phyloP scores from a whole-genome alignment of 2,888 invertebrate species.

The Sphecodes monilicornis region DNA sequence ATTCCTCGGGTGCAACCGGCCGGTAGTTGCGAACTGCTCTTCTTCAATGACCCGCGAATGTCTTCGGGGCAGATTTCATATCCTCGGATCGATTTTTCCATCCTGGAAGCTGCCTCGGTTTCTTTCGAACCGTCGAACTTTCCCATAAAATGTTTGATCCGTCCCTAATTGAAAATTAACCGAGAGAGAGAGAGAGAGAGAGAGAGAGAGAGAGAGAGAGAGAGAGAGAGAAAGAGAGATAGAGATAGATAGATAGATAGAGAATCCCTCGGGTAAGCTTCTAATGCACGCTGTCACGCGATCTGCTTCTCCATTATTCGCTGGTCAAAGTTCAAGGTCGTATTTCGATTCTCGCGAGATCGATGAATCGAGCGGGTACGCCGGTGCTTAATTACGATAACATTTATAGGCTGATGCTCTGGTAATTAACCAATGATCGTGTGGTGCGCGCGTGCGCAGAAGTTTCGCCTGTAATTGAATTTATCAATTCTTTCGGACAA shows the following conservation, averaged over 20 bases:
- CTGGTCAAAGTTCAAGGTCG: conserved; percentile 29
- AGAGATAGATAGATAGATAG: not conserved
- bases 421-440: not conserved
- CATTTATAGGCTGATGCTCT: not conserved
- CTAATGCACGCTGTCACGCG: conserved; percentile 34
- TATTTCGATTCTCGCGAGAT: not conserved
- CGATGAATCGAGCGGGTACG: not conserved
- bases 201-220: not conserved
- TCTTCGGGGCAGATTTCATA: not conserved
- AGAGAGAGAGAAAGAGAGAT: not conserved
- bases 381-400: not conserved
- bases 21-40: not conserved
- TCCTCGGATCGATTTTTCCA: not conserved
- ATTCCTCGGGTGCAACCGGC: not conserved
- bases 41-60: not conserved
- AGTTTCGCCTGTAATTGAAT: not conserved
- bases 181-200: not conserved
- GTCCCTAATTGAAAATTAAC: conserved; percentile 33
- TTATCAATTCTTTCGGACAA: conserved; percentile 2
- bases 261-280: not conserved
- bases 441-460: not conserved
- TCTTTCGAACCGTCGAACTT: not conserved
- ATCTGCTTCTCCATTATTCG: not conserved
- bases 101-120: not conserved
- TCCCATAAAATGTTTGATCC: conserved; percentile 6